A percentile compares a stretch with the other conserved stretches of the same genome.
phyloP scores from a whole-genome alignment of 2,888 invertebrate genomes.

The Cordilura impudica region DNA sequence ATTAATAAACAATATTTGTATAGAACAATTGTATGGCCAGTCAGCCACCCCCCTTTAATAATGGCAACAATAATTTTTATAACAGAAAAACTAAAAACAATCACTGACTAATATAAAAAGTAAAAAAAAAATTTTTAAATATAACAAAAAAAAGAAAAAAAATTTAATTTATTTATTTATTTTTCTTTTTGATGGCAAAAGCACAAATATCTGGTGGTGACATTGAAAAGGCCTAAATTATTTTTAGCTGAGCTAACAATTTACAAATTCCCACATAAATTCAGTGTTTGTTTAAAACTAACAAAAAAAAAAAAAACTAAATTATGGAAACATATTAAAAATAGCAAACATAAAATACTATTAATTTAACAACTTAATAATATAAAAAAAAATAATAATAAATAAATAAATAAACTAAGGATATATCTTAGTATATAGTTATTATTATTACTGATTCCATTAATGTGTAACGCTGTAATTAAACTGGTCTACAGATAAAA shows the following conservation, averaged over 20 bases:
- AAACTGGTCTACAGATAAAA: no score
- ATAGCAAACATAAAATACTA: no score
- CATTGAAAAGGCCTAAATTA: background rate
- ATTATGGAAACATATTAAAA: background rate
- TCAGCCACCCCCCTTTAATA: conserved; percentile 26
- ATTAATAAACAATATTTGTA: background rate
- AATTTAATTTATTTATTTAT: no score
- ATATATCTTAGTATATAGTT: no score
- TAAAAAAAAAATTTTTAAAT: no score
- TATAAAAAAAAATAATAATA: no score
- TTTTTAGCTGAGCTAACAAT: background rate
- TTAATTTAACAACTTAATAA: no score
- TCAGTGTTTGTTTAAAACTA: conserved; percentile 6
- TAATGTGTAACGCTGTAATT: no score
- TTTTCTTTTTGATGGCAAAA: background rate
- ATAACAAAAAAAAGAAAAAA: no score
- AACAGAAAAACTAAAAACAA: background rate
- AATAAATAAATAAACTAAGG: no score
- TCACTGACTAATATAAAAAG: no score
- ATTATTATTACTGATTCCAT: no score
- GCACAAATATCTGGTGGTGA: background rate
- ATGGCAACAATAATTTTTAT: background rate
- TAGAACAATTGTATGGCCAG: conserved; percentile 11
- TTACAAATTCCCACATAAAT: background rate
- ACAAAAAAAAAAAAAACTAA: background rate